Base-by-base conservation (phyloP, 1,140 invertebrate species). In the Monomorium pharaonis region DNA sequence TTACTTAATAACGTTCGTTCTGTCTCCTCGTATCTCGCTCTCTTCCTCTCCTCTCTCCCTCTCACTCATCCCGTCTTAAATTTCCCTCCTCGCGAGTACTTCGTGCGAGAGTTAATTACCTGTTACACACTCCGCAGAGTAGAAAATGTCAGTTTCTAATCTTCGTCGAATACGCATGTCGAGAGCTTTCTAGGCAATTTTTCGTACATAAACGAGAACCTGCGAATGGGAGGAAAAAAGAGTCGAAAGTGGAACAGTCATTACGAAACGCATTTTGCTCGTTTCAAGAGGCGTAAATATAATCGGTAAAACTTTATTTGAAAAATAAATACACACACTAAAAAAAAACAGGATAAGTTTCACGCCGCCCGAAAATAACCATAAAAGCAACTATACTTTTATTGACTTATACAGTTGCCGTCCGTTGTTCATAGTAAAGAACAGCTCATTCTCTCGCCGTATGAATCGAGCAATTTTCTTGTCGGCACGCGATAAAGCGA, bases 61-160 rank as follows among this genome's bases (percentile, higher is more conserved):
- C 44, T 51, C 83, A 56, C 80, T 51, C 49, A 75, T 10, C 37
- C 7, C 3, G 9, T 60, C 42, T 60, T 70, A 56, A 24, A 81
- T 83, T 47, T 86, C 63, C 69, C 74, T 84, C 33, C 33, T 84
- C 51, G 47, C 77, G 42, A 85, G 72, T 54, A 86, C 75, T 84
- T 63, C 56, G 84, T 76, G 86, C 86, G 86, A 91, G 67, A 86
- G 85, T 81, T 92, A 92, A 92, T 92, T 91, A 92, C 74, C 87
- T 88, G 85, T 92, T 92, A 91, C 88, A 92, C 90, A 92, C 92
- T 92, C 84, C 74, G 86, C 76, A 86, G 86, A 92, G 91, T 92
- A 92, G 90, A 92, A 91, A 92, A 92, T 89, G 76, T 85, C 86
- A 90, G 86, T 88, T 88, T 90, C 85, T 85, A 87, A 89, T 90